Evolutionary conservation across 2,888 invertebrate genomes (phyloP).

Genomic region (Lycia hirtaria): DNA sequence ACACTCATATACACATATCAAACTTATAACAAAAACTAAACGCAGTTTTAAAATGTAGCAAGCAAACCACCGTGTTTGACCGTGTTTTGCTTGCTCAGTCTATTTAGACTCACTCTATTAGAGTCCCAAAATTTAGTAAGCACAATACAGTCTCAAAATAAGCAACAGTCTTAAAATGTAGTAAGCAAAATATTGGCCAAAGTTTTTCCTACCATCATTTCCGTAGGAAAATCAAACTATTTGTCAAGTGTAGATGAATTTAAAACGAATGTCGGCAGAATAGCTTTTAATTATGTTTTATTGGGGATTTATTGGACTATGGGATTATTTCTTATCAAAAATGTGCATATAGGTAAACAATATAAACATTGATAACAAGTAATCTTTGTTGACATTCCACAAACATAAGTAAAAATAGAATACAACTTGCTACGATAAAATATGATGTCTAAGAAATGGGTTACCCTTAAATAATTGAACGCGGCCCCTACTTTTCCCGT

Average conservation of each 20-base stretch:
- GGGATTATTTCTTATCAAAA: slow-evolving; percentile 5
- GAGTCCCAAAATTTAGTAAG: too few species aligned
- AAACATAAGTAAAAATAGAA: slow-evolving; percentile 4
- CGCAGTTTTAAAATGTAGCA: too few species aligned
- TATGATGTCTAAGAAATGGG: slow-evolving; percentile 17
- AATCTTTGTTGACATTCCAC: slow-evolving; percentile 6
- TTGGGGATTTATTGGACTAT: background rate
- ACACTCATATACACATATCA: too few species aligned
- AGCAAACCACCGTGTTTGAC: too few species aligned
- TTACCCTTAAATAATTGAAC: slow-evolving; percentile 16
- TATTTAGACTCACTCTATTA: too few species aligned
- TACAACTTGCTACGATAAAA: background rate
- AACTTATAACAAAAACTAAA: too few species aligned
- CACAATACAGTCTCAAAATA: too few species aligned
- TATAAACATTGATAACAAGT: background rate
- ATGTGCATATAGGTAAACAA: background rate
- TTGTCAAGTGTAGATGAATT: background rate
- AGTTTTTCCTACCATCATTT: background rate
- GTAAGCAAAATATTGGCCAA: too few species aligned
- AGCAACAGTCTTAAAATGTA: too few species aligned
- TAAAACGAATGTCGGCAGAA: background rate
- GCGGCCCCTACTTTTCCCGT: background rate
- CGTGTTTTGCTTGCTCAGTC: too few species aligned
- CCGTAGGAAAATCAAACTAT: too few species aligned
- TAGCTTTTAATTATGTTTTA: background rate